Conservation (phyloP, 2,797 vertebrate genomes). For the Myotis daubentonii region DNA sequence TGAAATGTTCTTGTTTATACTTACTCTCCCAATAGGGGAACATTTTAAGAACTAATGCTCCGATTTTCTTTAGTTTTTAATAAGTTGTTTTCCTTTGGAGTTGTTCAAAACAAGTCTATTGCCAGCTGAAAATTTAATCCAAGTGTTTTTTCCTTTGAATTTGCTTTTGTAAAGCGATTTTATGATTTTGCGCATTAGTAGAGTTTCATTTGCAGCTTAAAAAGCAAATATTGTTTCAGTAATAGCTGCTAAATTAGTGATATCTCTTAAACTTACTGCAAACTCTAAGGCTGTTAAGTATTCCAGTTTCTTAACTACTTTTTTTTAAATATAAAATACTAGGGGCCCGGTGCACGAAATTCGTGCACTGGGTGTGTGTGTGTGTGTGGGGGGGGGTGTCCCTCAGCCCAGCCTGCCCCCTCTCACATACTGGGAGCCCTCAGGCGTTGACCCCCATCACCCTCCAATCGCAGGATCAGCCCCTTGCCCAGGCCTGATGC, state of each 20-base stretch:
- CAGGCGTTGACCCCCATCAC: too few relatives aligned
- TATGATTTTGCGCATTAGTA: neutral
- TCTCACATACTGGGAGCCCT: too few relatives aligned
- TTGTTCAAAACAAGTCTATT: neutral
- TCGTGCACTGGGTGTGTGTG: too few relatives aligned
- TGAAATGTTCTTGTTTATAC: neutral
- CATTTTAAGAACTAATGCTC: neutral
- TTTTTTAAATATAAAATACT: too few relatives aligned
- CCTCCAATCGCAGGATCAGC: too few relatives aligned
- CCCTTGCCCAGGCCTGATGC: too few relatives aligned
- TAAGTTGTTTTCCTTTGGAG: neutral
- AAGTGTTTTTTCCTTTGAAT: neutral
- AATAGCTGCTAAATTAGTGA: neutral
- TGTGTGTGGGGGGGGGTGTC: too few relatives aligned
- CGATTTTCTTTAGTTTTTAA: neutral
- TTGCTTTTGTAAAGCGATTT: conserved; percentile 19
- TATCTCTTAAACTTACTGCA: neutral
- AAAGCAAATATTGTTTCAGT: neutral
- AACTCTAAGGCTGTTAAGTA: neutral
- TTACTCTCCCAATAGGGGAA: fast-evolving
- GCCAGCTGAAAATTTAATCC: neutral
- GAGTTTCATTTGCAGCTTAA: neutral
- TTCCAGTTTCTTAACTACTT: neutral
- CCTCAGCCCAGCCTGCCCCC: too few relatives aligned
- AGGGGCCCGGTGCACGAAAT: too few relatives aligned